phyloP scores from a whole-genome alignment of 2,113 vertebrate genomes.

The Chaetodon trifascialis region DNA sequence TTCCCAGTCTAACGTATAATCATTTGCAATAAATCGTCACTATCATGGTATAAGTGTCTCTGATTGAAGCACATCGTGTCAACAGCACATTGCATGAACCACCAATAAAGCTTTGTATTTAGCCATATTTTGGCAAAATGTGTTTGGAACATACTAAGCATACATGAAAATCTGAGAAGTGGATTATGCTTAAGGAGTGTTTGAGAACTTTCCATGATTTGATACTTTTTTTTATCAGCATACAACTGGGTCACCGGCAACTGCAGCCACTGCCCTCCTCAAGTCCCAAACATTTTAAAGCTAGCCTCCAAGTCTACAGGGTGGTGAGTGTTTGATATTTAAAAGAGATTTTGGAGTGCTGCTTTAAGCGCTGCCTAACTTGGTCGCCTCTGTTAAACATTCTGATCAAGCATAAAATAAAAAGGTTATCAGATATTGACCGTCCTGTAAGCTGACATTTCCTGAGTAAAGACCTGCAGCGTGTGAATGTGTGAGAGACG shows the following conservation, averaged over 20 bases:
- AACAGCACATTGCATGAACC: too few relatives aligned
- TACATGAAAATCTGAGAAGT: too few relatives aligned
- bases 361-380: conserved; percentile 42
- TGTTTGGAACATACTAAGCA: too few relatives aligned
- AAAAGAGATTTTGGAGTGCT: conserved; percentile 23
- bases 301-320: neutral
- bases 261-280: neutral
- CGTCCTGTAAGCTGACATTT: conserved; percentile 73
- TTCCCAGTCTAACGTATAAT: too few relatives aligned
- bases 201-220: neutral
- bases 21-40: too few relatives aligned
- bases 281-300: conserved; percentile 10
- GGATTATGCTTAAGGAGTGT: neutral
- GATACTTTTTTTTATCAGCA: conserved; percentile 16
- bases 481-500: conserved; percentile 36
- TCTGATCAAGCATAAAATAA: conserved; percentile 61
- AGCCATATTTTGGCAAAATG: too few relatives aligned
- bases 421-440: conserved; percentile 74
- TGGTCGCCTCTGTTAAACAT: conserved; percentile 60
- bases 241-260: conserved; percentile 8
- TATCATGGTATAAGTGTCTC: too few relatives aligned
- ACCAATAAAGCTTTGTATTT: too few relatives aligned
- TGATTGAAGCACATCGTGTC: too few relatives aligned
- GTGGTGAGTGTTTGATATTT: conserved; percentile 28
- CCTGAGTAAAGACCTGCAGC: conserved; percentile 51